These are phyloP conservation scores for Thalassarche chlororhynchos DNA, from an alignment of 2,113 vertebrate species.

Conservation along the genomic window DNA sequence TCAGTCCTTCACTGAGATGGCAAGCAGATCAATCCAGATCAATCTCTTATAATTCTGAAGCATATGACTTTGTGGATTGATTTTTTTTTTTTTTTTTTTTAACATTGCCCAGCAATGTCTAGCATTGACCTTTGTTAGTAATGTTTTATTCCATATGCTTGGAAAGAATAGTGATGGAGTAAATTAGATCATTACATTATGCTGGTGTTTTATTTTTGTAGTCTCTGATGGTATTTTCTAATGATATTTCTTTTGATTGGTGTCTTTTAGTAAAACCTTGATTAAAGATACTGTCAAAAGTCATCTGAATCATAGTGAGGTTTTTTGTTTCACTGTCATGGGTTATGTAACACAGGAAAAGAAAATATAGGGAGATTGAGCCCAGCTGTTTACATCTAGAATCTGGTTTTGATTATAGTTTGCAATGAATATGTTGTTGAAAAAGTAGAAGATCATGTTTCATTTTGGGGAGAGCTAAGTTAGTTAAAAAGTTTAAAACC, in stretches of 20 bases:
- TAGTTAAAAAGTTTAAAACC: neutral
- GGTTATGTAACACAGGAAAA: neutral
- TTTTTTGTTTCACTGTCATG: neutral
- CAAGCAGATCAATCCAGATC: neutral
- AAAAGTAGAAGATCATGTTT: neutral
- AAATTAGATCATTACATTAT: neutral
- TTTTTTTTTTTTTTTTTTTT: neutral
- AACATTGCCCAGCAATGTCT: neutral
- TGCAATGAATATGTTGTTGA: neutral
- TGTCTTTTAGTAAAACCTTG: neutral
- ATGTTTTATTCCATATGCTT: neutral
- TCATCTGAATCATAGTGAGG: neutral
- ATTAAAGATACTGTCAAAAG: neutral
- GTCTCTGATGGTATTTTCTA: neutral
- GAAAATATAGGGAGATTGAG: neutral
- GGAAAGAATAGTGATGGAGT: neutral
- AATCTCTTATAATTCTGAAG: neutral
- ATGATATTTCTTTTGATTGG: neutral
- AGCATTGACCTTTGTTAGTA: neutral
- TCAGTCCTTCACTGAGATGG: neutral
- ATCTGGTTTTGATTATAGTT: neutral
- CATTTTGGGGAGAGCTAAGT: neutral
- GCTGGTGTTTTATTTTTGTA: neutral
- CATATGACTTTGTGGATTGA: neutral
- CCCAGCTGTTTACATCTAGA: neutral